These are phyloP conservation scores for Heterotilapia buettikoferi DNA, from an alignment of 2,113 vertebrate species.

Conservation along the genomic window DNA sequence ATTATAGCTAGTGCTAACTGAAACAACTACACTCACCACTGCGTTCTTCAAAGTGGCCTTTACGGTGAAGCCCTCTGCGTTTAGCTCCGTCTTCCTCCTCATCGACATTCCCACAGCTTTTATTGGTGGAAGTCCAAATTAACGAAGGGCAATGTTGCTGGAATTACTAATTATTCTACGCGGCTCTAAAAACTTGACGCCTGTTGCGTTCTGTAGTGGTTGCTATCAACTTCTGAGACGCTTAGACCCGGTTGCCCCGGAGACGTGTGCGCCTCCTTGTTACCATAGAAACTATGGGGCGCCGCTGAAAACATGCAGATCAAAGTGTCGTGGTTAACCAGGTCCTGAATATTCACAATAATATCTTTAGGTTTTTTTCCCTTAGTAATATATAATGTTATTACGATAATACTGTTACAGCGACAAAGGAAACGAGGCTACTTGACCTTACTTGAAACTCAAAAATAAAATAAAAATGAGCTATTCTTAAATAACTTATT, in stretches of 20 bases:
- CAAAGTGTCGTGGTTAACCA: neutral
- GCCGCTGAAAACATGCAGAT: neutral
- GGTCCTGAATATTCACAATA: neutral
- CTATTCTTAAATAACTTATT: neutral
- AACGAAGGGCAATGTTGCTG: neutral
- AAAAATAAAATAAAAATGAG: neutral
- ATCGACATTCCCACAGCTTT: conserved; percentile 5
- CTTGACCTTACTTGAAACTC: neutral
- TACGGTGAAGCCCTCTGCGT: conserved; percentile 58
- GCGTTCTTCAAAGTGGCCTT: conserved; percentile 67
- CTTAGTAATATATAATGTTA: neutral
- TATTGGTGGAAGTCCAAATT: neutral
- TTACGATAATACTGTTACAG: neutral
- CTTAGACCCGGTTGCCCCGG: conserved; percentile 44
- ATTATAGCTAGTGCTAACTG: neutral
- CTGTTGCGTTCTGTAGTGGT: conserved; percentile 14
- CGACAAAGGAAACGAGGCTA: neutral
- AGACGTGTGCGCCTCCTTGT: conserved; percentile 12
- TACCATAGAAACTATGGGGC: neutral
- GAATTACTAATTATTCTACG: neutral
- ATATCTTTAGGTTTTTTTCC: rapidly evolving
- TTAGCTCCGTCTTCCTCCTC: conserved; percentile 2
- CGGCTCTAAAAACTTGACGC: neutral
- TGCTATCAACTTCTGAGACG: conserved; percentile 52
- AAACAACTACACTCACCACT: conserved; percentile 57